Evolutionary conservation across 2,113 vertebrate species (phyloP), one percentile per base, ranked within the genome.

Genomic region (Cnemophilus loriae): DNA sequence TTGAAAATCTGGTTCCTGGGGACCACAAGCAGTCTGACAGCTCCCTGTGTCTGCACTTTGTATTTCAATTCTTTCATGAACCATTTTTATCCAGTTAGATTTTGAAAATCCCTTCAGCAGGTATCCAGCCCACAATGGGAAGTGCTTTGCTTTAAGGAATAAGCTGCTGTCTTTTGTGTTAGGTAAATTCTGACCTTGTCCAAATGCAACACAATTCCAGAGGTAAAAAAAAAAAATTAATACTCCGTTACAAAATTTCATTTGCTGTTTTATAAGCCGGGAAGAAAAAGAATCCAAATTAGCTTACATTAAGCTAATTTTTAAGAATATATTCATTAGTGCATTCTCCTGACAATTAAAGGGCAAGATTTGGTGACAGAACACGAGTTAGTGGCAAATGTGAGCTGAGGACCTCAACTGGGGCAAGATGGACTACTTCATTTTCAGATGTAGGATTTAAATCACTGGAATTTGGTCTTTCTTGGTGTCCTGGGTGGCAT

Each of bases 371-470:
- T 86, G 39, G 16, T 44, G 49, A 39, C 20, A 71, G 10, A 85
- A n/a, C 24, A 55, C 1, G 4, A 90, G 10, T 60, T 32, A 18
- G 27, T 44, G 55, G 18, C 32, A 57, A n/a, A 26, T 12, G 9
- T 20, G 74, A 71, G 52, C 13, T 1, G 32, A 35, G 46, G 30
- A 57, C 9, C 55, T 84, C 10, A 10, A 0, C 0, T 42, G 27
- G 32, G 41, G 35, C 17, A 57, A 55, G 16, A 24, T 53, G 26
- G 16, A 20, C 41, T 18, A 4, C 27, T 50, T 15, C 6, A 16
- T 41, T 60, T 77, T 64, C 20, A 57, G 49, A 6, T 49, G 13
- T 2, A 16, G 63, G 46, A 49, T 80, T 76, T 50, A 27, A 69
- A 73, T 68, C 18, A 6, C 15, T 57, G 50, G 20, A n/a, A 42